Percentiles rank a stretch among this genome's conserved stretches.
Conservation (phyloP, 2,113 vertebrate genomes). For the Indicator maculatus region DNA sequence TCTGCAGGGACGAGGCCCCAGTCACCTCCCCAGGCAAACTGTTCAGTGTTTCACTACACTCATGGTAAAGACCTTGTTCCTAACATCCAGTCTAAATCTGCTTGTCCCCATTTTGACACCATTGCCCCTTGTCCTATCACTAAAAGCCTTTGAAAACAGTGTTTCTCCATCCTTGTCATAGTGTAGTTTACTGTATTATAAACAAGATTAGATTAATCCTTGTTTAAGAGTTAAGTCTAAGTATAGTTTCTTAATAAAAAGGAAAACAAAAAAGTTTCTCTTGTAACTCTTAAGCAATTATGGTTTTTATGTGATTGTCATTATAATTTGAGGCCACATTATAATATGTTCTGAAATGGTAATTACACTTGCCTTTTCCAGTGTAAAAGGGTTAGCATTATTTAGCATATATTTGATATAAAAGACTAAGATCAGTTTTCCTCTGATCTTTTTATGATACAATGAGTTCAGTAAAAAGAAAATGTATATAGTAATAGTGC, state of each 20-base stretch:
- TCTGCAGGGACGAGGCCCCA: too few species aligned
- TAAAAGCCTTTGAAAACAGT: too few species aligned
- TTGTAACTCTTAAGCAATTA: background rate
- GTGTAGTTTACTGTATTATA: background rate
- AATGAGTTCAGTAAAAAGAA: background rate
- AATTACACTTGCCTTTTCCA: background rate
- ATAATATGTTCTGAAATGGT: background rate
- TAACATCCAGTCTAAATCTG: too few species aligned
- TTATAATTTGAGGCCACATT: background rate
- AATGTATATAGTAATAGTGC: background rate
- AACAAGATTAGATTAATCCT: background rate
- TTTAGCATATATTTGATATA: background rate
- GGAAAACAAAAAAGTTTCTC: background rate
- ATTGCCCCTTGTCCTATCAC: too few species aligned
- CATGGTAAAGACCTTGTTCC: too few species aligned
- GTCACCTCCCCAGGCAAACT: too few species aligned
- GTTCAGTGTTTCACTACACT: too few species aligned
- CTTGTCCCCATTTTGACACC: too few species aligned
- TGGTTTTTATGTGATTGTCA: background rate
- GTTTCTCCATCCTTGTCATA: too few species aligned
- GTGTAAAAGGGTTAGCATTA: background rate
- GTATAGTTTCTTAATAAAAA: background rate
- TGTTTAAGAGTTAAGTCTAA: background rate
- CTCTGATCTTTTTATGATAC: background rate
- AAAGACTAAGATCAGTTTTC: background rate